Base-by-base conservation (phyloP, 2,888 invertebrate genomes). In the Drosophila peninsularis region DNA sequence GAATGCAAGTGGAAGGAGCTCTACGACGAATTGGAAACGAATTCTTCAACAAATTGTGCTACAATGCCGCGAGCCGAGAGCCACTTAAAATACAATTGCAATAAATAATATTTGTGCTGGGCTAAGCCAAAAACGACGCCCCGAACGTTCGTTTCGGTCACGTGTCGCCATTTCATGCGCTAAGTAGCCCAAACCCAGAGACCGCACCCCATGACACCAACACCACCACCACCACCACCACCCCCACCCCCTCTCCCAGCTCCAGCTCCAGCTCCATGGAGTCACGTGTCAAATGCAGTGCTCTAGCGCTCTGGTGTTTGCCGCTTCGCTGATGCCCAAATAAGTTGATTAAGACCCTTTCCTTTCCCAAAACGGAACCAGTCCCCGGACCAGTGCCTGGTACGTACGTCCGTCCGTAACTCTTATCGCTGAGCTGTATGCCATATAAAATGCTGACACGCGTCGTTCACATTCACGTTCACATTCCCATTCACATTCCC, bases 391-490 rank as follows among this genome's bases (percentile, higher is more conserved):
- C 24, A n/a, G 7, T 24, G 41, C 36, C 57, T 47, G 55, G 36
- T 36, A 14, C 13, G 32, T 5, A 5, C 17, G 42, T 44, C 21
- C 5, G 27, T 62, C 19, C 37, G 44, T 37, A n/a, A 44, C 39
- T 57, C 61, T 64, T 77, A 67, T 81, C 73, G 56, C 34, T 34
- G 27, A 50, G 62, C 67, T 65, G 50, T 61, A 45, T 71, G 60
- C 80, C 91, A 83, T 88, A 89, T 74, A 90, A 91, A 90, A 91
- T 90, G 90, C 78, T 90, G 90, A 87, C 89, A 90, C 90, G 90
- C 90, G 90, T 61, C 80, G 55, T 39, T 34, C 45, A 34, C 49
- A 13, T 44, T 44, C 17, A 10, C 44, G 36, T 19, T 32, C 54
- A 13, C 53, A 41, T 53, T 41, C 39, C 27, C 54, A 30, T 30